Evolutionary conservation across 2,113 vertebrate species (phyloP).

Genomic region (Cyanocitta stelleri): DNA sequence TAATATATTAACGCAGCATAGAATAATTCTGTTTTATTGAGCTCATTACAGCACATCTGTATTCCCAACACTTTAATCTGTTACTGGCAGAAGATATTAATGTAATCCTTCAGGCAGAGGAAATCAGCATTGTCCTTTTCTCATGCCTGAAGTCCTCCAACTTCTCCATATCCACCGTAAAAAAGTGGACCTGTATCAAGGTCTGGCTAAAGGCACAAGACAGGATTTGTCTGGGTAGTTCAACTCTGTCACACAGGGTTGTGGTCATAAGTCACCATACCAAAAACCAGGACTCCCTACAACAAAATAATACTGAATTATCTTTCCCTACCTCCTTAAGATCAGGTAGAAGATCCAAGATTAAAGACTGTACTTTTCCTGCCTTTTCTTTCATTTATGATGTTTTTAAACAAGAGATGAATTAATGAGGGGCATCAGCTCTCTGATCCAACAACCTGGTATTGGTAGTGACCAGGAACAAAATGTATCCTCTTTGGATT

Average conservation of each 20-base stretch:
- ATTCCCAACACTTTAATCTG: slow-evolving; percentile 5
- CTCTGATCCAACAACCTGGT: neutral
- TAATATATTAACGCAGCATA: neutral
- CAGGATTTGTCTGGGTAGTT: neutral
- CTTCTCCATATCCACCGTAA: neutral
- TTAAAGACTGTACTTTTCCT: neutral
- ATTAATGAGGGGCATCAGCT: neutral
- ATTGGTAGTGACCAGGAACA: neutral
- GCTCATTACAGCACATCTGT: slow-evolving; percentile 8
- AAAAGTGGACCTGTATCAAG: neutral
- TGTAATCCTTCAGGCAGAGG: neutral
- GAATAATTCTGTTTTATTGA: slow-evolving; percentile 38
- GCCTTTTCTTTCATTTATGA: neutral
- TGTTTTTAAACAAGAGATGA: neutral
- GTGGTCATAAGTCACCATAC: neutral
- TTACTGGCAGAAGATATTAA: slow-evolving; percentile 4
- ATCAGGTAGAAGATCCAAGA: neutral
- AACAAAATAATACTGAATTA: neutral
- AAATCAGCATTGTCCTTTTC: neutral
- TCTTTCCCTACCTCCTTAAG: neutral
- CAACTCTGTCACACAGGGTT: neutral
- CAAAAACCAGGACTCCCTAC: neutral
- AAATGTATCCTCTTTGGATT: neutral
- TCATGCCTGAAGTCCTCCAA: neutral
- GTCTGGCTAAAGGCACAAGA: neutral